These are phyloP conservation scores for Lanius ludovicianus DNA, from an alignment of 2,113 vertebrate species.

Conservation along the genomic window DNA sequence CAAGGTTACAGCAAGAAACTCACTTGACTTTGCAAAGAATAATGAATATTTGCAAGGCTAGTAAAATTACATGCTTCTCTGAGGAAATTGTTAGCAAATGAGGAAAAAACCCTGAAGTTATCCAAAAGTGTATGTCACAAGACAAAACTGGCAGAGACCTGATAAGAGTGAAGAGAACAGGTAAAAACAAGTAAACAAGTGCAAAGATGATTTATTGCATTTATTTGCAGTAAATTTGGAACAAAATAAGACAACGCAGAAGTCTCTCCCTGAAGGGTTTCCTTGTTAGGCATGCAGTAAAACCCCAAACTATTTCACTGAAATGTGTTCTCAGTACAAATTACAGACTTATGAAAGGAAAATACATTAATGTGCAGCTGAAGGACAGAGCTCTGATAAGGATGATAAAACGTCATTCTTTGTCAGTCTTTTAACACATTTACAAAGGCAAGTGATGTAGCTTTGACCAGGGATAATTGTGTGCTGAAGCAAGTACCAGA, in stretches of 20 bases:
- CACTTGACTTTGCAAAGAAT: constrained; percentile 44
- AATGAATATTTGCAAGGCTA: constrained; percentile 32
- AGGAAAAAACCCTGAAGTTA: neutral
- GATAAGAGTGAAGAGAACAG: neutral
- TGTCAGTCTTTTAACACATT: neutral
- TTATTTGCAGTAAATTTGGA: constrained; percentile 39
- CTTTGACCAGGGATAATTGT: neutral
- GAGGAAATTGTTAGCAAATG: neutral
- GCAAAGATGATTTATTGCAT: constrained; percentile 12
- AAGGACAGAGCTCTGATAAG: constrained; percentile 16
- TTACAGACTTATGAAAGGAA: neutral
- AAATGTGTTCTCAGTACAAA: constrained; percentile 17
- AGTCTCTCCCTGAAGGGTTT: constrained; percentile 23
- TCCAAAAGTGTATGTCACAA: neutral
- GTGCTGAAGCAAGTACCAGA: neutral
- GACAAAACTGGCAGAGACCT: constrained; percentile 9
- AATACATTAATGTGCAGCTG: neutral
- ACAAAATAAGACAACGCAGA: neutral
- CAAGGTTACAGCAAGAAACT: constrained; percentile 28
- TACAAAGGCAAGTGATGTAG: neutral
- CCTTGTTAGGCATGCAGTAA: constrained; percentile 25
- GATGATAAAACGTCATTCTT: neutral
- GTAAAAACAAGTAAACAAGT: constrained; percentile 12
- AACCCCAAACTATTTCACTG: neutral
- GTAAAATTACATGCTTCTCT: constrained; percentile 26